Base-by-base conservation (phyloP, 2,797 vertebrate species). In the Enteromius viviparus region DNA sequence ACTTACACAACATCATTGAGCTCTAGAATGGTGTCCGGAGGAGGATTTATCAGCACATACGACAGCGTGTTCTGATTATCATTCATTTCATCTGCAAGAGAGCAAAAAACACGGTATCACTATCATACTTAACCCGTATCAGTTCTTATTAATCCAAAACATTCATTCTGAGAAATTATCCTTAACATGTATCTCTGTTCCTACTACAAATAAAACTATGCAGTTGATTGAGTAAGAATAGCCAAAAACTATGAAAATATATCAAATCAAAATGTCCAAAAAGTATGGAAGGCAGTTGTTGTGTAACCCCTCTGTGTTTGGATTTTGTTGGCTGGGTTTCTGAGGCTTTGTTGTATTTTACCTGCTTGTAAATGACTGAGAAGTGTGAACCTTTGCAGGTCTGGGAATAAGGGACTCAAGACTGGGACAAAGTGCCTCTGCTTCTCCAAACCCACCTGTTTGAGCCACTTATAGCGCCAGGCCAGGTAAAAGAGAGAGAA, bases 11-110 rank as follows among this genome's bases (percentile, higher is more conserved):
- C 95, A 90, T 99, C 98, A 0, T 97, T 97, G 91, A 98, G 96
- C 91, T 99, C 97, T 92, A 99, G 94, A 87, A 96, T 92, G 0
- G 97, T 99, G 94, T 99, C 98, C 0, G 98, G 98, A 0, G 97
- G 97, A 0, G 98, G 98, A 69, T 99, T 99, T 93, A 99, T 98
- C 89, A 99, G 96, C 81, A 99, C 97, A 0, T 99, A 99, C 83
- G 98, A 99, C 82, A 99, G 89, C 0, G 97, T 99, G 94, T 99
- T 99, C 94, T 99, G 98, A 86, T 99, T 97, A 90, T 99, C 98
- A 0, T 97, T 99, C 97, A 99, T 97, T 95, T 99, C 98, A 0
- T 99, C 98, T 99, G 95, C 8, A 77, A 90, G 45, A 83, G 89
- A 86, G 86, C 72, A 87, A 49, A 81, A 37, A 70, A 85, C 81